phyloP scores from a whole-genome alignment of 2,888 invertebrate species.

The Tridacna crocea region DNA sequence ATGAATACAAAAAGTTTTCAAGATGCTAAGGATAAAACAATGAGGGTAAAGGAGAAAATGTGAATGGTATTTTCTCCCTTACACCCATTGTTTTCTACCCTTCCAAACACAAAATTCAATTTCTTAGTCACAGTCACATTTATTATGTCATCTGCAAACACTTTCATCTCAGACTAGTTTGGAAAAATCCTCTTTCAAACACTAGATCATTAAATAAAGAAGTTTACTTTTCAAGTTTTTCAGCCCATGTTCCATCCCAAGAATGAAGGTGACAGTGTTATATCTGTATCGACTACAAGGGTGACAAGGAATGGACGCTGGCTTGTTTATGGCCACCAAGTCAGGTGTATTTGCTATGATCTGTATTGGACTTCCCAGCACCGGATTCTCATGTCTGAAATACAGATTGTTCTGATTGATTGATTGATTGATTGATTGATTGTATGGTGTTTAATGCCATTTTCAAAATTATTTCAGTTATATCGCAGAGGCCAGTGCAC shows the following conservation, averaged over 20 bases:
- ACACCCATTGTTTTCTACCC: too few species aligned
- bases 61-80: not conserved
- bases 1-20: too few species aligned
- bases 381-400: conserved; percentile 95
- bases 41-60: too few species aligned
- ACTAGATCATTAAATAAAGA: not conserved
- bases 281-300: conserved; percentile 99
- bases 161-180: not conserved
- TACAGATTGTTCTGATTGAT: not conserved
- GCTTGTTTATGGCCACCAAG: conserved; percentile 99
- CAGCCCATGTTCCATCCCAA: conserved; percentile 97
- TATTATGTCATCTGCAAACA: too few species aligned
- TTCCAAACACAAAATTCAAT: too few species aligned
- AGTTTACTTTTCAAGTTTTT: conserved; percentile 91
- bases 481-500: too few species aligned
- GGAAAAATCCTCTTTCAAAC: too few species aligned
- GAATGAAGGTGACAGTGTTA: conserved; percentile 97
- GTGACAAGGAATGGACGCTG: conserved; percentile 99
- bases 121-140: too few species aligned
- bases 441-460: too few species aligned
- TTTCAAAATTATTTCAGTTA: too few species aligned
- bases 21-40: too few species aligned
- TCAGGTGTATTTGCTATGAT: conserved; percentile 99
- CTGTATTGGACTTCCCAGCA: conserved; percentile 95
- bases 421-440: too few species aligned